Evolutionary conservation across 1,140 invertebrate species (phyloP).

Genomic region (Globodera rostochiensis): DNA sequence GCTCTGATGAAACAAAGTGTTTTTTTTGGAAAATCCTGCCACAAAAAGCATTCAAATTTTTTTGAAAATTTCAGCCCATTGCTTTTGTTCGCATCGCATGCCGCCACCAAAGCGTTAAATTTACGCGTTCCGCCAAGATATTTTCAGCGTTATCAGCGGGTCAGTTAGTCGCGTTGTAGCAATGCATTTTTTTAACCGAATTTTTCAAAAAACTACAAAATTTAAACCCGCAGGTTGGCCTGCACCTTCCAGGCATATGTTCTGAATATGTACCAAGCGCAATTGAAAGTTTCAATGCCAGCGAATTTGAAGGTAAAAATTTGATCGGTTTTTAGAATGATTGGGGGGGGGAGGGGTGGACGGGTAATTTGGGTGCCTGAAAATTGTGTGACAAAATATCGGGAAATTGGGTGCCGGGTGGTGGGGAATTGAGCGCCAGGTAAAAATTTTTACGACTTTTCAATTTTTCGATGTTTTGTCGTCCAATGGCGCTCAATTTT

Average conservation of each 20-base stretch:
- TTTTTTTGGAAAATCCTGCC: background rate
- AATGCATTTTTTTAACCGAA: no score
- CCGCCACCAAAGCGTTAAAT: conserved; percentile 42
- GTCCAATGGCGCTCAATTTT: no score
- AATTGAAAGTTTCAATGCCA: conserved; percentile 62
- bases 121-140: conserved; percentile 45
- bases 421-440: no score
- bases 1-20: conserved; percentile 57
- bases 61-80: conserved; percentile 49
- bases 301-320: conserved; percentile 59
- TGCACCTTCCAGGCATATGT: conserved; percentile 61
- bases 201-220: no score
- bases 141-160: conserved; percentile 56
- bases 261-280: conserved; percentile 63
- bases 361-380: no score
- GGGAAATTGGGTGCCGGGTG: no score
- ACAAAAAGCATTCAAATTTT: background rate
- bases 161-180: background rate
- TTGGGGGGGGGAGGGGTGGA: no score
- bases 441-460: no score
- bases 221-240: conserved; percentile 4
- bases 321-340: background rate
- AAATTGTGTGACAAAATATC: no score
- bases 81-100: conserved; percentile 45
- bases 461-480: no score